Conservation (phyloP, 2,113 vertebrate species). For the Leiothrix lutea region DNA sequence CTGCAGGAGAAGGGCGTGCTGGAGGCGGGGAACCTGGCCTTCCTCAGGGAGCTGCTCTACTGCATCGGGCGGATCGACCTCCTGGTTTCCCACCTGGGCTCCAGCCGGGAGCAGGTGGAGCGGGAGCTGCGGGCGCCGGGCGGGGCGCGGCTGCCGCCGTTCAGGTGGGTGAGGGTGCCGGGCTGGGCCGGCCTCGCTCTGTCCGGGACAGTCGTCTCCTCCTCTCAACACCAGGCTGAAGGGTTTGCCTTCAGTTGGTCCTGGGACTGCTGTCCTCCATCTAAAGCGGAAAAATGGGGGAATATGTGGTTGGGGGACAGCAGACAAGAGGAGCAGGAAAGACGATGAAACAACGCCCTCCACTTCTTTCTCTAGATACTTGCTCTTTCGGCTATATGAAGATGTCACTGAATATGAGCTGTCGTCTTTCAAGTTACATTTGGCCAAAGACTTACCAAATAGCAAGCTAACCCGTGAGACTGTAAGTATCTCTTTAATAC, state of each 20-base stretch:
- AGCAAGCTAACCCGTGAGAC: conserved; percentile 37
- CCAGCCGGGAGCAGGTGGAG: conserved; percentile 22
- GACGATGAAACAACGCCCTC: background rate
- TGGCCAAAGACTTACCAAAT: conserved; percentile 47
- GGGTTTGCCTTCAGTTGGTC: background rate
- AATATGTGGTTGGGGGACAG: background rate
- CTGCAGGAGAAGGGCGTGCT: conserved; percentile 54
- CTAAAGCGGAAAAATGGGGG: background rate
- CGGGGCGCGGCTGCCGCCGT: conserved; percentile 30
- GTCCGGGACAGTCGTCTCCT: fast-evolving
- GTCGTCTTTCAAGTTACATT: conserved; percentile 50
- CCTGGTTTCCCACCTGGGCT: background rate
- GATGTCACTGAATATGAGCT: conserved; percentile 8
- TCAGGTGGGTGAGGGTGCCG: background rate
- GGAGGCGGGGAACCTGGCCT: conserved; percentile 25
- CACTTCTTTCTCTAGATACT: conserved; percentile 25
- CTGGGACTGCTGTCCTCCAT: background rate
- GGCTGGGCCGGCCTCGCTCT: fast-evolving
- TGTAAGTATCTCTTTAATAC: background rate
- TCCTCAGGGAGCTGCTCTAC: conserved; percentile 71
- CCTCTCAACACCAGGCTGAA: fast-evolving
- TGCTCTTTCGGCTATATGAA: conserved; percentile 71
- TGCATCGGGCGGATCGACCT: conserved; percentile 54
- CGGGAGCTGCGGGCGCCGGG: background rate
- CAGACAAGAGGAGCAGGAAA: background rate